Percentiles rank a stretch among this genome's conserved stretches.
These are phyloP conservation scores for Oikopleura dioica DNA, from an alignment of 23 tunicate genomes.

Conservation along the genomic window DNA sequence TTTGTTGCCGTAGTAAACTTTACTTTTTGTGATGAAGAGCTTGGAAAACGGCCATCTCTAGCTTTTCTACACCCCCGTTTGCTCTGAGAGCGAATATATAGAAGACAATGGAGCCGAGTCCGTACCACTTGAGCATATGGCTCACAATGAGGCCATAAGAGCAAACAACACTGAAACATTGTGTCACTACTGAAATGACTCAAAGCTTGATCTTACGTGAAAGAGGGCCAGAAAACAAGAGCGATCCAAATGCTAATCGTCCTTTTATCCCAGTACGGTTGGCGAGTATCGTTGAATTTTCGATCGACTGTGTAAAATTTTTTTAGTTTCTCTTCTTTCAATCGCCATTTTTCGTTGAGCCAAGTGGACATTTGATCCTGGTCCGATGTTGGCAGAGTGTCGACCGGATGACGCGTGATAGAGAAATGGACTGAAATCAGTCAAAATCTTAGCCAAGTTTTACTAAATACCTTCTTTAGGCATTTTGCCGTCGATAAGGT, in stretches of 20 bases:
- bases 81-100: constrained; percentile 19
- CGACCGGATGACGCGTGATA: constrained; percentile 39
- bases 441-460: too few relatives aligned
- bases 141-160: constrained; percentile 1
- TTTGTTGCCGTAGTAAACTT: too few relatives aligned
- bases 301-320: neutral
- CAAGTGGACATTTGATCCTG: neutral
- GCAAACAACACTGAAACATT: constrained; percentile 9
- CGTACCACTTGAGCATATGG: constrained; percentile 28
- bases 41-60: constrained; percentile 40
- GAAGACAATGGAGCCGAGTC: constrained; percentile 17
- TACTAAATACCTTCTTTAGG: constrained; percentile 49
- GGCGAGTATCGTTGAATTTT: neutral
- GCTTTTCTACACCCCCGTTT: constrained; percentile 41
- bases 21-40: too few relatives aligned
- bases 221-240: neutral
- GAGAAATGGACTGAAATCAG: constrained; percentile 50
- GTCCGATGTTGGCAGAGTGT: constrained; percentile 19
- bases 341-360: neutral
- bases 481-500: constrained; percentile 34
- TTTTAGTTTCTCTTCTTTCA: neutral
- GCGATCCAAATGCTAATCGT: constrained; percentile 5
- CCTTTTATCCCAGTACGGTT: constrained; percentile 10
- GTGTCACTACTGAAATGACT: neutral
- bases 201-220: neutral